phyloP scores from a whole-genome alignment of 2,797 vertebrate species.

The Sebastes kiyomatsui region DNA sequence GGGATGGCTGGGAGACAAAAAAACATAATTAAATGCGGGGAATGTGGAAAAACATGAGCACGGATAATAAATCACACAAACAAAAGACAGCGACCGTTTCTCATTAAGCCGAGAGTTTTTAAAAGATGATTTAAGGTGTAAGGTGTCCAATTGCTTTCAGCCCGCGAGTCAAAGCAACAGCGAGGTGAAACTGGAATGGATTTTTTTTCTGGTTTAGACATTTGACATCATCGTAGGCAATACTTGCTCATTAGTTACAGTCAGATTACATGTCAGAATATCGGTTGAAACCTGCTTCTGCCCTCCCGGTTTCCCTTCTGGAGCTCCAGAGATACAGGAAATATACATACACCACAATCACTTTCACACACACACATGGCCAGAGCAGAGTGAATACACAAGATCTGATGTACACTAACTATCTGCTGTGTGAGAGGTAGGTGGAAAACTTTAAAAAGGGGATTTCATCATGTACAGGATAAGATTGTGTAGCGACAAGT shows the following conservation, averaged over 20 bases:
- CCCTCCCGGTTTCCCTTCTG: neutral
- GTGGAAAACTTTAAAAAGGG: neutral
- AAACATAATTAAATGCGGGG: conserved; percentile 31
- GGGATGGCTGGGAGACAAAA: conserved; percentile 13
- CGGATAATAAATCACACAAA: conserved; percentile 40
- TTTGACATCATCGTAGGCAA: neutral
- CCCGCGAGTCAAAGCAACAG: neutral
- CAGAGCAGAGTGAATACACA: neutral
- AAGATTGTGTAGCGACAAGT: neutral
- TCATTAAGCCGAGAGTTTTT: conserved; percentile 3
- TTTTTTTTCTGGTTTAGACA: neutral
- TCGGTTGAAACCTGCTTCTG: neutral
- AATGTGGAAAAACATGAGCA: conserved; percentile 31
- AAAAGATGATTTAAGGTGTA: neutral
- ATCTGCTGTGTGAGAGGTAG: neutral
- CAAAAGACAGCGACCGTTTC: conserved; percentile 2
- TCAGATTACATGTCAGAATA: neutral
- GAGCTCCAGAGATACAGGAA: neutral
- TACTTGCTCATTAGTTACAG: neutral
- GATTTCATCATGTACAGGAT: neutral
- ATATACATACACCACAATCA: neutral
- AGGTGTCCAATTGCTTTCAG: neutral
- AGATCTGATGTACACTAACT: neutral
- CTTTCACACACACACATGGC: neutral
- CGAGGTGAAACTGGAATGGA: neutral